Evolutionary conservation across 2,797 vertebrate genomes (phyloP).

Genomic region (Ceryle rudis): DNA sequence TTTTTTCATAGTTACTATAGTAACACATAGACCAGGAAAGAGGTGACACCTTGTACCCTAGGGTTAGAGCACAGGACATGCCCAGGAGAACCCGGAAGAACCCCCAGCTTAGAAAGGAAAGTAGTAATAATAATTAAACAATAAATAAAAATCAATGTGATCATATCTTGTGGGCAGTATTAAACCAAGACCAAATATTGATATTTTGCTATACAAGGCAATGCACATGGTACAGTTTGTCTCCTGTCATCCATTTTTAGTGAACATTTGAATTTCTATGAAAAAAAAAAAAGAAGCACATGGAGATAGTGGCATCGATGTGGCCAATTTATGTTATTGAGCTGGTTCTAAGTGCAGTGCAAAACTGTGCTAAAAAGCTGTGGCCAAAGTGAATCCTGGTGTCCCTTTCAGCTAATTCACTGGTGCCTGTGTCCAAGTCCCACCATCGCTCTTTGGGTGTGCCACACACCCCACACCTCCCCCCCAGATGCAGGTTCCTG

Average conservation of each 20-base stretch:
- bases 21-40: not conserved
- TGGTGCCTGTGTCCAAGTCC: accelerated
- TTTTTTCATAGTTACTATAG: not conserved
- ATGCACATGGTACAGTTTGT: not conserved
- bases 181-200: not conserved
- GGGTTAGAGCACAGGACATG: not conserved
- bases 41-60: not conserved
- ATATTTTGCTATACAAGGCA: not conserved
- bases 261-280: not conserved
- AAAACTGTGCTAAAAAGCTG: not conserved
- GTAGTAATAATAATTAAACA: not conserved
- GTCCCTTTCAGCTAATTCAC: not conserved
- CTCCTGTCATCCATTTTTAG: not conserved
- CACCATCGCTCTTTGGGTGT: not conserved
- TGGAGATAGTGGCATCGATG: not conserved
- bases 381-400: not conserved
- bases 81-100: not conserved
- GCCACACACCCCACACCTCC: too few relatives aligned
- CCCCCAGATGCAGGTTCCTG: accelerated
- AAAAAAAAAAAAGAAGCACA: not conserved
- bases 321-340: not conserved
- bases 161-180: not conserved
- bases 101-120: not conserved
- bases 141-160: not conserved
- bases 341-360: not conserved